Evolutionary conservation across 2,113 vertebrate genomes (phyloP), one percentile per base, ranked within the genome.

Genomic region (Gavia stellata): DNA sequence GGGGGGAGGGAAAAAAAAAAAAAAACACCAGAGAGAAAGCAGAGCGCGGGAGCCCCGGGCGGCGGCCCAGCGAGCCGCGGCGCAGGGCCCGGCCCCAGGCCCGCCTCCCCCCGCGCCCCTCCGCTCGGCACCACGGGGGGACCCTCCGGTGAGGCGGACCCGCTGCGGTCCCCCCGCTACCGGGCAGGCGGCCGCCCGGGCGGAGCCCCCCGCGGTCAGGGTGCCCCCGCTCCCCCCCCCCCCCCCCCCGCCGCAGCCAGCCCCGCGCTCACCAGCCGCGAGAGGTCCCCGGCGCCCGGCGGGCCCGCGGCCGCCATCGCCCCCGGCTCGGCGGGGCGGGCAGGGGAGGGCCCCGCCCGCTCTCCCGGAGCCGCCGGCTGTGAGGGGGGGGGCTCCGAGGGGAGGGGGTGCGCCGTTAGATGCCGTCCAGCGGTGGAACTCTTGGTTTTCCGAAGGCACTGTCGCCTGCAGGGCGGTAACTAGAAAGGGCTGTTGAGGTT

Each of bases 221-320:
- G 17, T 4, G n/a, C 6, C 38, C 40, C 36, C 20, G 13, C 29
- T 17, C 45, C 15, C 42, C 47, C 6, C 17, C 28, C 31, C 90
- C 29, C 25, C 16, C 24, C 36, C 31, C 33, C n/a, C 28, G 12
- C 56, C 14, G 19, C 14, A 14, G 19, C 33, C n/a, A 10, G 20
- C 31, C n/a, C 42, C 19, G n/a, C 34, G 79, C 97, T 97, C 95
- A 98, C 97, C 84, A 97, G 90, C 44, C 84, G 78, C 19, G 86
- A 61, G 26, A 97, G 93, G 4, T 94, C 92, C 61, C 25, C 58
- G 4, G 72, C 59, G 13, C 71, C 80, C n/a, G 61, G 63, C 26
- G 80, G 44, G 0, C 84, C 92, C 3, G 38, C 81, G 18, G 88
- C 86, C 18, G 97, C 86, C 97, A 97, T 97, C 50, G 11, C 12